Evolutionary conservation across 2,113 vertebrate genomes (phyloP).

Genomic region (Pterocles orientalis): DNA sequence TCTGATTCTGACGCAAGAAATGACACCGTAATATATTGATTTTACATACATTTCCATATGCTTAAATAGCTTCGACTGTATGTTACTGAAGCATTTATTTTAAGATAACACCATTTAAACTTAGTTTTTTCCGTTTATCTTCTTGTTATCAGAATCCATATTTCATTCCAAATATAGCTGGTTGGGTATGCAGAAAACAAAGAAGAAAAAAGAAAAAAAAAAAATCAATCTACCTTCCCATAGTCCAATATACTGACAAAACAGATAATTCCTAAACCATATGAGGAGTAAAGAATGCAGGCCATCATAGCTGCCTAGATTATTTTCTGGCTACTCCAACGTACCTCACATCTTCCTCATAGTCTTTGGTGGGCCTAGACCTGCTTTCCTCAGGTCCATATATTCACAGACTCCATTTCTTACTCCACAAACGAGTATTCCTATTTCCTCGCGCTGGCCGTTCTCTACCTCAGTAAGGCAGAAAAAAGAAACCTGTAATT

Average conservation of each 20-base stretch:
- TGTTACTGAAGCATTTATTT: slow-evolving; percentile 23
- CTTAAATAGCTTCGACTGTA: slow-evolving; percentile 17
- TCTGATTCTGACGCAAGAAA: slow-evolving; percentile 59
- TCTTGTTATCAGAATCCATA: neutral
- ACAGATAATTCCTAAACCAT: neutral
- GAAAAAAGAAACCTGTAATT: neutral
- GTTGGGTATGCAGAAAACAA: neutral
- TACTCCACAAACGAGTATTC: neutral
- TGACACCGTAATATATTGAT: slow-evolving; percentile 55
- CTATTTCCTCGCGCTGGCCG: neutral
- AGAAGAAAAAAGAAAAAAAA: neutral
- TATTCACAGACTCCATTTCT: neutral
- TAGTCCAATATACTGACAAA: neutral
- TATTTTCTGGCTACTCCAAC: neutral
- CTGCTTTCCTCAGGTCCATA: neutral
- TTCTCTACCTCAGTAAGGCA: neutral
- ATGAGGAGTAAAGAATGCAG: neutral
- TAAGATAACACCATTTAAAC: slow-evolving; percentile 20
- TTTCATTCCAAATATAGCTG: slow-evolving; percentile 1
- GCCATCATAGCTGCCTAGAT: neutral
- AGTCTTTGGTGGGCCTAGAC: neutral
- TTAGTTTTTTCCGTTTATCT: neutral
- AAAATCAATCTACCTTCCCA: neutral
- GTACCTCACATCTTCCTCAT: neutral
- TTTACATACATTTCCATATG: slow-evolving; percentile 66